phyloP scores from a whole-genome alignment of 2,797 vertebrate species.

The Microcaecilia unicolor region DNA sequence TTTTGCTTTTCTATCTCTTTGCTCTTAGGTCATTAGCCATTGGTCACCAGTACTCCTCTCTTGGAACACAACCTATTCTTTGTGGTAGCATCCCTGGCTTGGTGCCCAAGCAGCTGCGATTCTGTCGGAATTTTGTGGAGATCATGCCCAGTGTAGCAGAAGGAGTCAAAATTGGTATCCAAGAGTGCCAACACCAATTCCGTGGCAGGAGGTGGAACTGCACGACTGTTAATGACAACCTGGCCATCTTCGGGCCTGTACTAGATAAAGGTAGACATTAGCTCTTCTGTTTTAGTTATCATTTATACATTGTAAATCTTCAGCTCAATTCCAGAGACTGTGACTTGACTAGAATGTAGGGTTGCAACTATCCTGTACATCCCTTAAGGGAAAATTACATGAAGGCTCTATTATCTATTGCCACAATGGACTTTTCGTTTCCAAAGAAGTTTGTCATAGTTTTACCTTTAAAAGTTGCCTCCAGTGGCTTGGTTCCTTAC shows the following conservation, averaged over 20 bases:
- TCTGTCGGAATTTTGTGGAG: slow-evolving; percentile 95
- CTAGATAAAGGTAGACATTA: slow-evolving; percentile 90
- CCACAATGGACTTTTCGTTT: too few species aligned
- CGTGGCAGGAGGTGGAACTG: slow-evolving; percentile 95
- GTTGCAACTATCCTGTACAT: too few species aligned
- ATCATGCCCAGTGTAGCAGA: slow-evolving; percentile 97
- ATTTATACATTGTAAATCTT: too few species aligned
- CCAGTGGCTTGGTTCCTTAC: too few species aligned
- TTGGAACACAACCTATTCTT: slow-evolving; percentile 84
- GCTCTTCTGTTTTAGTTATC: too few species aligned
- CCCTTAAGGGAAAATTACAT: too few species aligned
- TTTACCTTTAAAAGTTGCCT: too few species aligned
- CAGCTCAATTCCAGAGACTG: too few species aligned
- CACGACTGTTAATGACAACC: slow-evolving; percentile 83
- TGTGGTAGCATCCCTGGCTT: slow-evolving; percentile 91
- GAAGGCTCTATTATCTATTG: too few species aligned
- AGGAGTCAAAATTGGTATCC: slow-evolving; percentile 89
- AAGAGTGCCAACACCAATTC: slow-evolving; percentile 95
- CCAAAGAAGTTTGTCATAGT: too few species aligned
- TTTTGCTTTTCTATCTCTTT: too few species aligned
- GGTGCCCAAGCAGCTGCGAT: slow-evolving; percentile 93
- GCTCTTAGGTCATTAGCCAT: slow-evolving; percentile 81
- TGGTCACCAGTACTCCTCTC: slow-evolving; percentile 83
- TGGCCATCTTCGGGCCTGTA: slow-evolving; percentile 94
- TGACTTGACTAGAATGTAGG: too few species aligned